phyloP scores from a whole-genome alignment of 2,113 vertebrate genomes.

The Saguinus imperator region DNA sequence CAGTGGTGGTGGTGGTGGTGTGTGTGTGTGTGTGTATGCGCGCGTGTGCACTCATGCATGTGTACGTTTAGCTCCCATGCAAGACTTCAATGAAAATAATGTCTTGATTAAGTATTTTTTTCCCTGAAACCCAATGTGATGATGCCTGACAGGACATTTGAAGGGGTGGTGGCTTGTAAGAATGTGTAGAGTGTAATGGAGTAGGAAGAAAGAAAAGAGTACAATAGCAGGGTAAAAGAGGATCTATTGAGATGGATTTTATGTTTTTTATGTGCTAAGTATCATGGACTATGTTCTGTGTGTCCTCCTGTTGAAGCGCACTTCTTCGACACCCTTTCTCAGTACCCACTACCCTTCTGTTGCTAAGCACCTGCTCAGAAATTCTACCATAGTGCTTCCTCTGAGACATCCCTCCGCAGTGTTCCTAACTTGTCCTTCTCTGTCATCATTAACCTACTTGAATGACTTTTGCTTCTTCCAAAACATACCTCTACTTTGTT shows the following conservation, averaged over 20 bases:
- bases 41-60: rapidly evolving
- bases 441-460: slow-evolving; percentile 40
- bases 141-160: background rate
- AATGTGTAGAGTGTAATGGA: background rate
- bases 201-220: background rate
- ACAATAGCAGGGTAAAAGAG: background rate
- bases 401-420: background rate
- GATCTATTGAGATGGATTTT: background rate
- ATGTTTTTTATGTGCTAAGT: background rate
- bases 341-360: background rate
- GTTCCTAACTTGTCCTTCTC: background rate
- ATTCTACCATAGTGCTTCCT: background rate
- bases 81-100: background rate
- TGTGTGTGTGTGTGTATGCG: background rate
- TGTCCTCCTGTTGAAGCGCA: background rate
- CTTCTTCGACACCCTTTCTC: slow-evolving; percentile 3
- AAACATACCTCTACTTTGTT: background rate
- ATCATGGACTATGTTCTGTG: background rate
- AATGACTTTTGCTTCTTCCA: slow-evolving; percentile 16
- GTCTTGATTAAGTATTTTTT: background rate
- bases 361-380: slow-evolving; percentile 19
- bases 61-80: background rate
- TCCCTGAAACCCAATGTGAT: background rate
- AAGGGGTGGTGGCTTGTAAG: background rate
- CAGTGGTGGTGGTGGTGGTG: too few relatives aligned